phyloP scores from a whole-genome alignment of 2,113 vertebrate species.

The Smithornis capensis region DNA sequence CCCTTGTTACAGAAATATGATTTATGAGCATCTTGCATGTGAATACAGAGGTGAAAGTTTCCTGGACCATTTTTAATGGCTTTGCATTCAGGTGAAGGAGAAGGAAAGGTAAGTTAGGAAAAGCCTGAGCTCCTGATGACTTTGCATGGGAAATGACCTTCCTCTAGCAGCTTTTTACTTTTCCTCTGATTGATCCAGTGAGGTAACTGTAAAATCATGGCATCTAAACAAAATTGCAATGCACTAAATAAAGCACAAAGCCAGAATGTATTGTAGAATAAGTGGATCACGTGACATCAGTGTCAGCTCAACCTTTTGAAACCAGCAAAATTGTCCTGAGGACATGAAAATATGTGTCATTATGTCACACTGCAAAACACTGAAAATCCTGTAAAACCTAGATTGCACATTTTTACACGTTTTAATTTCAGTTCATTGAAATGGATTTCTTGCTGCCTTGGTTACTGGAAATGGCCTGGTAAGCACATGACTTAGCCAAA shows the following conservation, averaged over 20 bases:
- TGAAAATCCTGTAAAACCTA: background rate
- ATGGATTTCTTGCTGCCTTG: slow-evolving; percentile 35
- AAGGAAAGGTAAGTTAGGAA: background rate
- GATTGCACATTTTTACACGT: background rate
- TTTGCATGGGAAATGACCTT: background rate
- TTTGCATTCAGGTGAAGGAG: background rate
- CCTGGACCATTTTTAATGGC: background rate
- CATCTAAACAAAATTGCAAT: slow-evolving; percentile 21
- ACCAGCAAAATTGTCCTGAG: slow-evolving; percentile 5
- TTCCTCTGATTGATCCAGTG: background rate
- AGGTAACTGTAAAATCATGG: slow-evolving; percentile 9
- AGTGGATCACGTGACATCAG: background rate
- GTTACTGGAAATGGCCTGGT: slow-evolving; percentile 40
- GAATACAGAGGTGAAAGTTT: background rate
- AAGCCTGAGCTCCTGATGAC: background rate
- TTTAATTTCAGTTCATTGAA: slow-evolving; percentile 46
- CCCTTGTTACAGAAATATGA: background rate
- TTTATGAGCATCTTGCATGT: background rate
- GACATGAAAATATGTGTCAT: slow-evolving; percentile 3
- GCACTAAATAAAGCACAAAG: background rate
- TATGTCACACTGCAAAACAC: background rate
- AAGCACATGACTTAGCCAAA: slow-evolving; percentile 42
- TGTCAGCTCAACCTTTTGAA: slow-evolving; percentile 1
- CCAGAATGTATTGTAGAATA: slow-evolving; percentile 6
- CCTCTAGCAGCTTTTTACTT: background rate